Percentiles rank a stretch among this genome's conserved stretches.
phyloP scores from a whole-genome alignment of 2,888 invertebrate species.

The Plemyria rubiginata region DNA sequence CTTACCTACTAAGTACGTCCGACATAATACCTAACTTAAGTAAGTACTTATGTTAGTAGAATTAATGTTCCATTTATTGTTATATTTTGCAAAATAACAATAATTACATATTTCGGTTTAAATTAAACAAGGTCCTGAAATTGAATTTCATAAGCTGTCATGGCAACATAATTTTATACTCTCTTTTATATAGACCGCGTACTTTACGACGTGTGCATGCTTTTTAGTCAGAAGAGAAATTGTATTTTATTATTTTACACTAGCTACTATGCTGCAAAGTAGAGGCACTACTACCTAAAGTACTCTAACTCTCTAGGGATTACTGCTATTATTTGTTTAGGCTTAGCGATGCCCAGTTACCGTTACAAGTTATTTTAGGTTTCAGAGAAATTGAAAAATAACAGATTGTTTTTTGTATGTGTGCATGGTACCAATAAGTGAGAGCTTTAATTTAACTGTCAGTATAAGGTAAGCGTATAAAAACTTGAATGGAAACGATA shows the following conservation, averaged over 20 bases:
- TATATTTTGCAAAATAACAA: no score
- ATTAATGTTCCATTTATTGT: no score
- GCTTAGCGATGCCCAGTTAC: not conserved
- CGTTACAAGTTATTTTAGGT: no score
- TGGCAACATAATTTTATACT: constrained; percentile 31
- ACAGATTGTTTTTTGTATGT: no score
- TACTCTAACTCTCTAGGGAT: no score
- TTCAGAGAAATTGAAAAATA: no score
- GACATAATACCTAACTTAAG: no score
- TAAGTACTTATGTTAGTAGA: no score
- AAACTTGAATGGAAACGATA: constrained; percentile 12
- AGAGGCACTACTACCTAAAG: constrained; percentile 10
- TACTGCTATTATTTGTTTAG: constrained; percentile 17
- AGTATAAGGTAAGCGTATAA: constrained; percentile 9
- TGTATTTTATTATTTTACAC: constrained; percentile 34
- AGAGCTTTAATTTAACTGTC: no score
- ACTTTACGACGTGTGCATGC: constrained; percentile 70
- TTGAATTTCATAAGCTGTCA: constrained; percentile 63
- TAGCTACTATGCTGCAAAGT: constrained; percentile 28
- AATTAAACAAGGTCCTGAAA: constrained; percentile 64
- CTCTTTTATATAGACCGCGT: constrained; percentile 52
- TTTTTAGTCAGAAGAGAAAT: constrained; percentile 62
- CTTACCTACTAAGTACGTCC: no score
- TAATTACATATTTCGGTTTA: no score
- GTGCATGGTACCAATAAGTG: no score